Evolutionary conservation across 2,888 invertebrate species (phyloP), one percentile per base, ranked within the genome.

Genomic region (Phyllotreta cruciferae): DNA sequence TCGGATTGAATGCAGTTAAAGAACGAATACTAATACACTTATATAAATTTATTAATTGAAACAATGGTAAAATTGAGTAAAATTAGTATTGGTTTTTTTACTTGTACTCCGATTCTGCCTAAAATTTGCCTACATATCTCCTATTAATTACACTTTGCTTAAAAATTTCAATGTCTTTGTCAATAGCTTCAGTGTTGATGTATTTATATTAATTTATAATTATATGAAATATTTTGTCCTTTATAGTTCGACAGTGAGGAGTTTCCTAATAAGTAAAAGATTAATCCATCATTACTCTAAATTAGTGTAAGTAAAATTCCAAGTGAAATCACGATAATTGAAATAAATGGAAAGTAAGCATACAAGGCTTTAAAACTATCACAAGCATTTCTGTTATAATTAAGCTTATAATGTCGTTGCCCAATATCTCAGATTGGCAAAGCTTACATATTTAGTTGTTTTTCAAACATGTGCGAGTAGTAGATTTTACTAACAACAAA

Each of bases 401-500:
- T 37, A 52, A 38, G 52, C 52, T 52, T 52, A 37, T 52, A 52
- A 52, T 38, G 38, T 52, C 7, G 36, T 14, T 36, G 11, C 10
- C 14, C 47, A 6, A 37, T 10, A 11, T 45, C 35, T 56, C 9
- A 24, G 56, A 56, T 35, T 58, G 58, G 58, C 58, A 58, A 58
- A 58, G 39, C 58, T 58, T 58, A 37, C 38, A 37, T 52, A 52
- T 52, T 52, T 37, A 50, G 11, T 35, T 10, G 50, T 41, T 49
- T 36, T 11, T 45, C n/a, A 36, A 56, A 11, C n/a, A 45, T 36
- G 6, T 57, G 38, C 39, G 35, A 58, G 42, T 58, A 49, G 50
- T 39, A 52, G 37, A 52, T 37, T 52, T 52, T 37, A 52, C 37
- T 52, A 52, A 52, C 52, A 11, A 35, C 10, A 9, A 41, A n/a